Conservation (phyloP, 2,888 invertebrate genomes). For the Antheraea yamamai region DNA sequence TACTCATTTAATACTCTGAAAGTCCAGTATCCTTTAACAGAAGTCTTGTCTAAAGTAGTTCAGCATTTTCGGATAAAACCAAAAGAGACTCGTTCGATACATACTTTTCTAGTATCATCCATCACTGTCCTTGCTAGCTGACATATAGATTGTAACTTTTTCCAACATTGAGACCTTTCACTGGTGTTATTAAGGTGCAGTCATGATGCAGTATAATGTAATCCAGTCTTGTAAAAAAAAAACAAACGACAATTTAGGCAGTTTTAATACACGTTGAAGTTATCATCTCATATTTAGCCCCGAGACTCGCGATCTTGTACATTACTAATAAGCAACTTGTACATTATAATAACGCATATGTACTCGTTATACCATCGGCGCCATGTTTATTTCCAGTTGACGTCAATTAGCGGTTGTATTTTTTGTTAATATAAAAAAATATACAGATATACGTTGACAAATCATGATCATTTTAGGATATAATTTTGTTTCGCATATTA, state of each 20-base stretch:
- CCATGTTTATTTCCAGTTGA: slow-evolving; percentile 10
- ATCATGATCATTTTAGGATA: neutral
- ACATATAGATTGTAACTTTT: neutral
- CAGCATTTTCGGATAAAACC: too few species aligned
- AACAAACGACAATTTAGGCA: slow-evolving; percentile 26
- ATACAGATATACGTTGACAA: neutral
- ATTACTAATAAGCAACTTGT: slow-evolving; percentile 74
- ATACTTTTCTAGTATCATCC: neutral
- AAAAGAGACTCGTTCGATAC: neutral
- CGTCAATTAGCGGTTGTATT: slow-evolving; percentile 13
- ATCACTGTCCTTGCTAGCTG: neutral
- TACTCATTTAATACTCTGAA: too few species aligned
- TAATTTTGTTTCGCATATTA: neutral
- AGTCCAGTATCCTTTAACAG: too few species aligned
- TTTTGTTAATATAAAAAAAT: neutral
- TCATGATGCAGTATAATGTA: neutral
- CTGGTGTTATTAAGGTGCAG: neutral
- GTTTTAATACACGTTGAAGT: slow-evolving; percentile 53
- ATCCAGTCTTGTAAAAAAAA: neutral
- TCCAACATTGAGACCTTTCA: neutral
- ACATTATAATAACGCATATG: slow-evolving; percentile 45
- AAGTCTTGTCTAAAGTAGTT: too few species aligned
- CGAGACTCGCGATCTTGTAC: slow-evolving; percentile 42
- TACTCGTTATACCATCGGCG: slow-evolving; percentile 31
- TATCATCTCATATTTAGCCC: slow-evolving; percentile 28